Evolutionary conservation across 2,888 invertebrate genomes (phyloP), one percentile per base, ranked within the genome.

Genomic region (Aphodius granarius): DNA sequence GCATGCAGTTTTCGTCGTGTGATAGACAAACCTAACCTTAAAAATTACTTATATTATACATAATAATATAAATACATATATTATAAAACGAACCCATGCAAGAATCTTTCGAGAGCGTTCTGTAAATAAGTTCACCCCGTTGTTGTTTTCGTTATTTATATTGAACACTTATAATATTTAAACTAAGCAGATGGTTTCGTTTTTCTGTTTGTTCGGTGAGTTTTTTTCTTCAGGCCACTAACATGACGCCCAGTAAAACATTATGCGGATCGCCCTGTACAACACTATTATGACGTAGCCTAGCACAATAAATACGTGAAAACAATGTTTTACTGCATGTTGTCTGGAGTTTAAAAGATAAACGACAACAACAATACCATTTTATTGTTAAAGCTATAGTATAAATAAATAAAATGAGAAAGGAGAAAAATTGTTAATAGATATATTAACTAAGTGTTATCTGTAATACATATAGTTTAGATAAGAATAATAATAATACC

Each of bases 401-500:
- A 82, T 81, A 79, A 81, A 82, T 83, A 83, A 85, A 84, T 82
- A 80, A 76, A 80, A 79, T 80, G 79, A 43, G 80, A 81, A 81
- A 81, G 80, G 80, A 79, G 79, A 79, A 79, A 82, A 83, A 86
- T 86, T 87, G 87, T 87, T 87, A 85, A 86, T 86, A 86, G 86
- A 83, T 82, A 68, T 68, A 85, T 81, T 82, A 85, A 86, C 83
- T 86, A 87, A 87, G 86, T 87, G 87, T 87, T 87, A 86, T 85
- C 84, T 86, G 86, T 87, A 86, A 84, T 86, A 86, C 85, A 86
- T 86, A 86, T 90, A 90, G 77, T 75, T 75, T 79, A 79, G 89
- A 89, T 89, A 89, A 90, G 89, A 88, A 76, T 68, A 68, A 68
- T 68, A 68, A 68, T 22, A 21, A 68, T 68, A 66, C 66, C 20